A percentile compares a stretch with the other conserved stretches of the same genome.
These are phyloP conservation scores for Nemoura dubitans DNA, from an alignment of 2,888 invertebrate species.

Conservation along the genomic window DNA sequence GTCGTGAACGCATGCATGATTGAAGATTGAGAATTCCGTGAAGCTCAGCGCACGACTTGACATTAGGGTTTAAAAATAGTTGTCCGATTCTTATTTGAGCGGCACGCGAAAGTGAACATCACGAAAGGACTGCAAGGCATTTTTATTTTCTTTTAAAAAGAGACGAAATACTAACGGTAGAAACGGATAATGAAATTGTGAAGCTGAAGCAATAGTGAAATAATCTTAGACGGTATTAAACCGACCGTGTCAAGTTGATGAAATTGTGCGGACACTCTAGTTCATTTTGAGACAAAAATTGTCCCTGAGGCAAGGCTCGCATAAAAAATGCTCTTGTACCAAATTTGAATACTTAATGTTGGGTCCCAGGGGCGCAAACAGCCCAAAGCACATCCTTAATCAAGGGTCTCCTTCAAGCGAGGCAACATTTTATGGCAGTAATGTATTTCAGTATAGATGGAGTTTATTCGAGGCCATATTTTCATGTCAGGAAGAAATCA, in stretches of 20 bases:
- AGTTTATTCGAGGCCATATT: neutral
- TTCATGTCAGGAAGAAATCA: neutral
- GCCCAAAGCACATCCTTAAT: neutral
- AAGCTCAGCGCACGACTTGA: neutral
- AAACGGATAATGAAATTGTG: neutral
- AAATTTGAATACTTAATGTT: neutral
- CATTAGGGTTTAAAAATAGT: neutral
- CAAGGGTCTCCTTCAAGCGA: neutral
- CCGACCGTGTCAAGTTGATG: neutral
- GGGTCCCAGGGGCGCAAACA: neutral
- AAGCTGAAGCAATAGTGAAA: neutral
- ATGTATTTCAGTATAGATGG: neutral
- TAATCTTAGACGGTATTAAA: neutral
- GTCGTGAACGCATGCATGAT: neutral
- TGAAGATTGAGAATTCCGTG: neutral
- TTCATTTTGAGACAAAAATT: neutral
- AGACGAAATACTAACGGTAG: neutral
- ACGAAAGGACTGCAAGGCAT: neutral
- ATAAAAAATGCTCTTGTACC: neutral
- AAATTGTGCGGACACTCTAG: neutral
- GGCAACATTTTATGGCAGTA: neutral
- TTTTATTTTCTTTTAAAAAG: neutral
- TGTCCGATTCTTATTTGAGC: neutral
- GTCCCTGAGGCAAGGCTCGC: neutral
- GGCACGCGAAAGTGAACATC: neutral